phyloP scores from a whole-genome alignment of 1,140 invertebrate genomes.

The Scaptomyza pallida region DNA sequence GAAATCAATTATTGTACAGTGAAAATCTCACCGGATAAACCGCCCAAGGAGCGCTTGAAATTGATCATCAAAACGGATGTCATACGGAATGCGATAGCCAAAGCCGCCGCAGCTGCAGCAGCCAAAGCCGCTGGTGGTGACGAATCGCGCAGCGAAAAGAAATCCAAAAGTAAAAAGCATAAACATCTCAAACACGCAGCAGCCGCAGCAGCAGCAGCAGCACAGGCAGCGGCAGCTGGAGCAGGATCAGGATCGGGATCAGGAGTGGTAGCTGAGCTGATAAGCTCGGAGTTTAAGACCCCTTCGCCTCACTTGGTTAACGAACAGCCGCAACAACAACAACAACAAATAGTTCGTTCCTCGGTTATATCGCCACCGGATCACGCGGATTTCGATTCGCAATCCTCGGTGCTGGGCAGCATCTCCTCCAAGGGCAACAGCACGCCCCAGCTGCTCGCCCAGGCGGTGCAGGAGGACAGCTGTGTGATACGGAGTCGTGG shows the following conservation, averaged over 20 bases:
- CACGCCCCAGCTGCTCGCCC: slow-evolving; percentile 68
- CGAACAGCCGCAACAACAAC: slow-evolving; percentile 65
- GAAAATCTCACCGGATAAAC: slow-evolving; percentile 85
- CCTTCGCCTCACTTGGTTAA: slow-evolving; percentile 85
- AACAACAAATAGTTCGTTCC: slow-evolving; percentile 49
- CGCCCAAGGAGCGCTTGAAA: slow-evolving; percentile 83
- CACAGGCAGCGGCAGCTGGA: slow-evolving; percentile 14
- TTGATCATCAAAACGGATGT: slow-evolving; percentile 83
- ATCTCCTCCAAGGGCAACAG: slow-evolving; percentile 82
- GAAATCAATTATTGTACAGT: slow-evolving; percentile 84
- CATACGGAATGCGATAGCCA: slow-evolving; percentile 78
- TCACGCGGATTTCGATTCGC: slow-evolving; percentile 82
- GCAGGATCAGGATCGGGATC: neutral
- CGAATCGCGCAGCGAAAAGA: slow-evolving; percentile 72
- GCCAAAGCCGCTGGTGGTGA: slow-evolving; percentile 52
- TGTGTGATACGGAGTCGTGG: slow-evolving; percentile 80
- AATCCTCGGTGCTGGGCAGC: slow-evolving; percentile 82
- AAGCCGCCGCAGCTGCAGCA: slow-evolving; percentile 67
- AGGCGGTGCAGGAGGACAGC: slow-evolving; percentile 76
- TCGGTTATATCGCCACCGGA: slow-evolving; percentile 73
- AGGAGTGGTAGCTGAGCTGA: neutral
- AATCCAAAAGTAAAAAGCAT: slow-evolving; percentile 82
- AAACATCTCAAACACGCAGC: slow-evolving; percentile 78
- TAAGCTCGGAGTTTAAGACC: slow-evolving; percentile 84
- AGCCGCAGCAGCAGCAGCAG: slow-evolving; percentile 71